phyloP scores from a whole-genome alignment of 2,113 vertebrate genomes.

The Murina feae region DNA sequence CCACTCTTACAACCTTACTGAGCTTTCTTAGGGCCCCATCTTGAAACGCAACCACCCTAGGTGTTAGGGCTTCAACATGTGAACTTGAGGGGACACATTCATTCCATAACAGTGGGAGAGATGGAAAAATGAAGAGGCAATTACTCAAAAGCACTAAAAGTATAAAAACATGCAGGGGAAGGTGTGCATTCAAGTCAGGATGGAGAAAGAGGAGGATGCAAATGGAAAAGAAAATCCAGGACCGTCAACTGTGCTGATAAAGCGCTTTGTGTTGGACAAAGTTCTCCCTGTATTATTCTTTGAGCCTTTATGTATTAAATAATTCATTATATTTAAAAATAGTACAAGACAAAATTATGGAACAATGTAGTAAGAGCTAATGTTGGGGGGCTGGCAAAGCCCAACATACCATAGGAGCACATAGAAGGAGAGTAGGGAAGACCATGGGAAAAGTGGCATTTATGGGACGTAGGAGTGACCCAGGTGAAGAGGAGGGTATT shows the following conservation, averaged over 20 bases:
- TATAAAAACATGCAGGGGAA: not conserved
- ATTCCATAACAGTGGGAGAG: not conserved
- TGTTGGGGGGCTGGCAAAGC: not conserved
- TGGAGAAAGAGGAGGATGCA: not conserved
- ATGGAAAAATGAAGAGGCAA: not conserved
- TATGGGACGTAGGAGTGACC: not conserved
- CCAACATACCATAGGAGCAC: not conserved
- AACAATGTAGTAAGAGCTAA: not conserved
- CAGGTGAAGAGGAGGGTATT: not conserved
- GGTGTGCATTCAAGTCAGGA: not conserved
- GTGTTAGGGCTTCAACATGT: not conserved
- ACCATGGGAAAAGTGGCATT: not conserved
- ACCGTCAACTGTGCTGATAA: not conserved
- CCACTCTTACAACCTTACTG: not conserved
- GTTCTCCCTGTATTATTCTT: not conserved
- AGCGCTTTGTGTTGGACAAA: not conserved
- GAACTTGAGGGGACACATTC: not conserved
- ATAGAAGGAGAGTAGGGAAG: not conserved
- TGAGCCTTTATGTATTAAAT: not conserved
- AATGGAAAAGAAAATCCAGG: not conserved
- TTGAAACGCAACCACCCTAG: not conserved
- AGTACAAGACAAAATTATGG: not conserved
- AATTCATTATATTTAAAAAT: not conserved
- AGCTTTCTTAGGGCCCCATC: not conserved
- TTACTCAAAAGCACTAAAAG: not conserved